Conservation (phyloP, 2,888 invertebrate species). For the Drosophila birchii region DNA sequence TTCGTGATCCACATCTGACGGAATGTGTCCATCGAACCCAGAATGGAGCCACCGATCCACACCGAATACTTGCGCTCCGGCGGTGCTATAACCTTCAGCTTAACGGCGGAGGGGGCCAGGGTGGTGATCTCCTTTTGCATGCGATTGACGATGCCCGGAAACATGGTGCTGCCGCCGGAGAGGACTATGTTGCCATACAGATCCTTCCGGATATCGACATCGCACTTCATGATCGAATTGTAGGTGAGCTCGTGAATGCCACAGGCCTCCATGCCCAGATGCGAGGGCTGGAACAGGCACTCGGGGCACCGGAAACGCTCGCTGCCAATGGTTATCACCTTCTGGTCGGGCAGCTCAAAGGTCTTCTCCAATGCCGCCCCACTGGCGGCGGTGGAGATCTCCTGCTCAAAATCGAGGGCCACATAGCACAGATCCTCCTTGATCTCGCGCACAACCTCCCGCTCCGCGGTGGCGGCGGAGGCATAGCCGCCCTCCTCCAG, state of each 20-base stretch:
- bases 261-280: background rate
- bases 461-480: too few species aligned
- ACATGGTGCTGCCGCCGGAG: constrained; percentile 5
- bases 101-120: background rate
- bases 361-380: background rate
- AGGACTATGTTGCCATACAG: background rate
- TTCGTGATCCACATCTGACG: constrained; percentile 2
- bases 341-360: background rate
- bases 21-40: constrained; percentile 1
- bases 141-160: background rate
- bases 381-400: background rate
- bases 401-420: background rate
- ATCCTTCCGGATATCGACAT: background rate
- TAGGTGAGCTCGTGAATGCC: background rate
- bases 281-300: background rate
- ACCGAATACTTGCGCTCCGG: constrained; percentile 6
- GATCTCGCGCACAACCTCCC: background rate
- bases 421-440: constrained; percentile 1
- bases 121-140: background rate
- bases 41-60: constrained; percentile 6
- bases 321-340: background rate
- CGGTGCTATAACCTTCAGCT: background rate
- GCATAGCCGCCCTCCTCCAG: background rate
- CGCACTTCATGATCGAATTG: constrained; percentile 3
- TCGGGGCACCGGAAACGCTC: constrained; percentile 3